These are phyloP conservation scores for Myotis davidii DNA, from an alignment of 2,113 vertebrate species.

Conservation along the genomic window DNA sequence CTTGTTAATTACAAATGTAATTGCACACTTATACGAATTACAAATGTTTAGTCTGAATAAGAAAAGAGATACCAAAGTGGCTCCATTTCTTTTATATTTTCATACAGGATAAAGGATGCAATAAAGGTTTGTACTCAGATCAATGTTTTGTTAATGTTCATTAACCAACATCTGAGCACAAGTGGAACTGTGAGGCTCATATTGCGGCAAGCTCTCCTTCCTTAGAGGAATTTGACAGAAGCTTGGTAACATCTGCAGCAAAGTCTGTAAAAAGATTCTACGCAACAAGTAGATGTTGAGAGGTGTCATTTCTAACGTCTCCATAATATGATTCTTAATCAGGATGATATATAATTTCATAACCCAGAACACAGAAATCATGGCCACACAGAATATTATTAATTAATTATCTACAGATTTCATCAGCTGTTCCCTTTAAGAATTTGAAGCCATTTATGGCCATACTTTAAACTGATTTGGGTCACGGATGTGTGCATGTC, in stretches of 20 bases:
- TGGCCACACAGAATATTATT: slow-evolving; percentile 38
- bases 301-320: slow-evolving; percentile 48
- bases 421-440: slow-evolving; percentile 49
- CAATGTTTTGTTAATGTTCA: not conserved
- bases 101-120: not conserved
- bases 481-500: not conserved
- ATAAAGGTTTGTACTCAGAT: not conserved
- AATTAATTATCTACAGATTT: slow-evolving; percentile 46
- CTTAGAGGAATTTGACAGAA: not conserved
- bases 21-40: slow-evolving; percentile 51
- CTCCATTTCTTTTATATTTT: not conserved
- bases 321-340: not conserved
- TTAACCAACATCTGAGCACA: not conserved
- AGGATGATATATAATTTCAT: not conserved
- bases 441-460: slow-evolving; percentile 33
- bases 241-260: not conserved
- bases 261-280: not conserved
- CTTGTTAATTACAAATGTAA: slow-evolving; percentile 21
- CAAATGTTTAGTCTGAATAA: slow-evolving; percentile 30
- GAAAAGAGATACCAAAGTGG: not conserved
- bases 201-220: not conserved
- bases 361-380: slow-evolving; percentile 9
- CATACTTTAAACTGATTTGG: slow-evolving; percentile 44
- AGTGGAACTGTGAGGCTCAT: not conserved
- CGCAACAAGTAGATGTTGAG: not conserved